Percentiles rank a stretch among this genome's conserved stretches.
These are phyloP conservation scores for roundworm (Caenorhabditis elegans) DNA, from an alignment of 1,140 invertebrate species.

Conservation along the genomic window WBcel235 BX284603.4:9289501-9290000, in stretches of 20 bases:
- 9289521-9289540: too few relatives aligned
- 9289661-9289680: too few relatives aligned
- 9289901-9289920: background rate
- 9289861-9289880: constrained; percentile 15
- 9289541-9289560: too few relatives aligned
- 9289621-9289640: too few relatives aligned
- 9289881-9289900: constrained; percentile 21
- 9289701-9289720: too few relatives aligned
- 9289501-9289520: too few relatives aligned
- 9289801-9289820: background rate
- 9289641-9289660: too few relatives aligned
- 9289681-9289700: too few relatives aligned
- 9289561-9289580: too few relatives aligned
- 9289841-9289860: background rate
- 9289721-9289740: background rate
- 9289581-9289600: too few relatives aligned
- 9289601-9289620: too few relatives aligned
- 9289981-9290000: constrained; percentile 22
- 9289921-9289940: background rate
- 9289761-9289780: background rate
- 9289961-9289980: constrained; percentile 22
- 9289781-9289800: background rate
- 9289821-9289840: background rate
- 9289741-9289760: background rate
- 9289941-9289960: too few relatives aligned